These are phyloP conservation scores for Trissolcus brochymenae DNA, from an alignment of 2,888 invertebrate species.

Conservation along the genomic window DNA sequence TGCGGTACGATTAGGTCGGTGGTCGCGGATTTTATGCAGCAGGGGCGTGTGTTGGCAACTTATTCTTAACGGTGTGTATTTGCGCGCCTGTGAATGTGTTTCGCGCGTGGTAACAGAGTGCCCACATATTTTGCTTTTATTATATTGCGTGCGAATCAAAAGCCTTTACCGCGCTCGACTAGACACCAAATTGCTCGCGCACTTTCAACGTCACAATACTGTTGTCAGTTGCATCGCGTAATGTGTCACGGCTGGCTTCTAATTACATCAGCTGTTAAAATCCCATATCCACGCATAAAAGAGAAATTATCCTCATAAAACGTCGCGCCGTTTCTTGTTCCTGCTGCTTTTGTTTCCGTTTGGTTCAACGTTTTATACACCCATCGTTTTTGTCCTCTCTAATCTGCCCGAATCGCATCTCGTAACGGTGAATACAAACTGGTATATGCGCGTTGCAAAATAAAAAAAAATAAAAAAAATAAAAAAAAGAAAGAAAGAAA, in stretches of 20 bases:
- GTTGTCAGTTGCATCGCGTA: conserved; percentile 32
- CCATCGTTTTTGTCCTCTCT: no score
- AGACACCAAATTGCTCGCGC: conserved; percentile 44
- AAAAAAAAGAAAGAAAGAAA: no score
- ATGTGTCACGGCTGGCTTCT: conserved; percentile 33
- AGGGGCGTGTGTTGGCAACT: conserved; percentile 21
- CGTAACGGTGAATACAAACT: no score
- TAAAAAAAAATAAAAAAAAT: no score
- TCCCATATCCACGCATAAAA: conserved; percentile 14
- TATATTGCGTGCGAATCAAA: conserved; percentile 13
- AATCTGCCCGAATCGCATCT: no score
- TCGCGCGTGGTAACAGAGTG: neutral
- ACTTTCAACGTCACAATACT: conserved; percentile 31
- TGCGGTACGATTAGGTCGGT: conserved; percentile 43
- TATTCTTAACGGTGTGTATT: neutral
- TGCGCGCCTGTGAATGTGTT: neutral
- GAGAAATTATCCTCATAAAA: conserved; percentile 4
- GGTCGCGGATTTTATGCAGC: conserved; percentile 23
- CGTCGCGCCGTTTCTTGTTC: neutral
- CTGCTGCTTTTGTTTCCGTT: neutral
- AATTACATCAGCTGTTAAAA: conserved; percentile 31
- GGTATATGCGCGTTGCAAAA: no score
- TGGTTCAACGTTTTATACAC: no score
- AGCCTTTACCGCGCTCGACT: conserved; percentile 43
- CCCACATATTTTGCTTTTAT: neutral